Evolutionary conservation across 2,797 vertebrate genomes (phyloP), one percentile per base, ranked within the genome.

Genomic region (Neosalanx taihuensis): DNA sequence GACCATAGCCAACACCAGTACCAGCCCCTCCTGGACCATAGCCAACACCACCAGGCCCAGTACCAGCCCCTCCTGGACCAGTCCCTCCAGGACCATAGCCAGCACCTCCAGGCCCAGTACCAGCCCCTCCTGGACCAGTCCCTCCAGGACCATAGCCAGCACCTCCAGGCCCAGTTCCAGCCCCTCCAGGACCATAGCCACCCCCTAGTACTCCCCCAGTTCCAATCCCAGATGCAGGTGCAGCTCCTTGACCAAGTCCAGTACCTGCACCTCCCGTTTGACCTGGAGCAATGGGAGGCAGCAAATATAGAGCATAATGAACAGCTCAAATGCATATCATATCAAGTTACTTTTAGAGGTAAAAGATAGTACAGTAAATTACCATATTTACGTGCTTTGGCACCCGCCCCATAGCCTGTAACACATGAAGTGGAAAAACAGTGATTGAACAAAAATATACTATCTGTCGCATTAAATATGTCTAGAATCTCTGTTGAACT

Each of bases 321-420:
- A 63, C 5, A 4, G 31, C 35, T 12, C 9, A 49, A 49, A 56
- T 56, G 4, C 2, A 13, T 10, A 12, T 46, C 10, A 46, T 37
- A 12, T 56, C 5, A 56, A 56, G 51, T 3, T 56, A n/a, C 51
- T 17, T 5, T n/a, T 17, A 56, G 6, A 56, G 41, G 41, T 13
- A 56, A 17, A 17, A 56, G 4, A 56, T 56, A 1, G 51, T 56
- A 56, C 17, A 56, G 18, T n/a, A n/a, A 5, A n/a, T 83, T 69
- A 91, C 89, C 89, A 79, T 91, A 92, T 90, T 90, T 90, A n/a
- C 84, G 79, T 76, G 90, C 89, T 88, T 92, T 91, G 60, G 88
- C 89, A 73, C 82, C 84, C 49, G 86, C 59, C 41, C 81, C 89
- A 74, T 88, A 89, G 79, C 84, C 89, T 91, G 61, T 62, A 64